Percentiles rank a stretch among this genome's conserved stretches.
These are phyloP conservation scores for Euwallacea similis DNA, from an alignment of 1,140 invertebrate genomes.

Conservation along the genomic window DNA sequence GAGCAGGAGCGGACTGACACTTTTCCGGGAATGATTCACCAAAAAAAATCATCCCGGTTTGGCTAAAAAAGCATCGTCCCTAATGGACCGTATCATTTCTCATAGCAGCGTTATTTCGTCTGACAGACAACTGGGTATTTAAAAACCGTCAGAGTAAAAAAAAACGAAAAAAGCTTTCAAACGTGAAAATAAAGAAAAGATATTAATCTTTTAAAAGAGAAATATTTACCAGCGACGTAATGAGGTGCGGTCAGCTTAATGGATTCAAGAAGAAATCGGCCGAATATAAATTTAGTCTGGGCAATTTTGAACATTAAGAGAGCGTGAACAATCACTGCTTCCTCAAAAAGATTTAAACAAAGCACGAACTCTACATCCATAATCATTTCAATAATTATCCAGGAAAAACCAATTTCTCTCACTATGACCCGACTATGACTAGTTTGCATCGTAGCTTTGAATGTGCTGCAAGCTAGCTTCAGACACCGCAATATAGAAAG, in stretches of 20 bases:
- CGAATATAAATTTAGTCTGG: constrained; percentile 21
- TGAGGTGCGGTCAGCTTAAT: constrained; percentile 40
- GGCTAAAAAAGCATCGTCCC: constrained; percentile 7
- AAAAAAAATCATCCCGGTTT: constrained; percentile 5
- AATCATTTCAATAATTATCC: too few relatives aligned
- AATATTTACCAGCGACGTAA: constrained; percentile 39
- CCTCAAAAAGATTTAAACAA: too few relatives aligned
- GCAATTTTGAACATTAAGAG: too few relatives aligned
- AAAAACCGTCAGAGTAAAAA: constrained; percentile 28
- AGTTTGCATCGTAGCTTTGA: too few relatives aligned
- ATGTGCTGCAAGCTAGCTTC: too few relatives aligned
- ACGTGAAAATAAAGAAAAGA: constrained; percentile 36
- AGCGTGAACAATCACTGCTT: too few relatives aligned
- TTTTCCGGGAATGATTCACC: background rate
- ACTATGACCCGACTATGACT: too few relatives aligned
- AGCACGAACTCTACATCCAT: too few relatives aligned
- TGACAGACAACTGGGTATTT: constrained; percentile 35
- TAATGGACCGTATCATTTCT: constrained; percentile 38
- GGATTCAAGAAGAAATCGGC: constrained; percentile 29
- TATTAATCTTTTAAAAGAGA: constrained; percentile 41
- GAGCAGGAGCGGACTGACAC: constrained; percentile 16
- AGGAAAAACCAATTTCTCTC: too few relatives aligned
- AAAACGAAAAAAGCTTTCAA: constrained; percentile 37
- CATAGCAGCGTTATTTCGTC: constrained; percentile 28
- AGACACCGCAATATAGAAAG: too few relatives aligned